Conservation (phyloP, 2,797 vertebrate species). For the Pterois miles region DNA sequence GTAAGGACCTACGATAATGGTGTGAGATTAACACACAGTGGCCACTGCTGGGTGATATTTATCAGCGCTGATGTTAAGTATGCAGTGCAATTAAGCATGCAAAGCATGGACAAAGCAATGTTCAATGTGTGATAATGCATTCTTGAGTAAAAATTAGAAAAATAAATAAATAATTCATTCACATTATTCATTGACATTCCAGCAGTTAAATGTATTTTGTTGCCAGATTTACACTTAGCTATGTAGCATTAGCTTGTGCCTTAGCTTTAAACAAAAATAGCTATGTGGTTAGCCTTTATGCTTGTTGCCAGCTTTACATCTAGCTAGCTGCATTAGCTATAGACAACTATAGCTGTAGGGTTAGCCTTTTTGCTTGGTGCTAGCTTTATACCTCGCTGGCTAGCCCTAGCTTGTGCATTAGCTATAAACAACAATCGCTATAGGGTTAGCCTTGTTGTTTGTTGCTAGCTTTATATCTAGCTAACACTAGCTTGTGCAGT, state of each 20-base stretch:
- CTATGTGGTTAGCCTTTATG: not conserved
- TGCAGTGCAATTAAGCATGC: too few relatives aligned
- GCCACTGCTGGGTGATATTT: too few relatives aligned
- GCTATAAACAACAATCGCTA: too few relatives aligned
- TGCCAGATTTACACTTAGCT: not conserved
- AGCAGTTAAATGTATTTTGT: not conserved
- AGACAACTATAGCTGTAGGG: too few relatives aligned
- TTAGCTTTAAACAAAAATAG: not conserved
- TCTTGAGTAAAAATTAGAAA: not conserved
- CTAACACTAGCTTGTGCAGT: too few relatives aligned
- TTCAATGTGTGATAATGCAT: not conserved
- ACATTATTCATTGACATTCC: not conserved
- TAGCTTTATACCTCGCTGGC: too few relatives aligned
- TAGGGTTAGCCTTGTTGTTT: too few relatives aligned
- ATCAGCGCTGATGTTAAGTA: not conserved
- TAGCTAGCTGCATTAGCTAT: too few relatives aligned
- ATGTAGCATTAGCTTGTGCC: not conserved
- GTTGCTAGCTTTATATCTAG: too few relatives aligned
- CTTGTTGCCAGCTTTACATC: too few relatives aligned
- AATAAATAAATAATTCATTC: not conserved
- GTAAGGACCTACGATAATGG: conserved; percentile 74
- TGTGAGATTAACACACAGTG: not conserved
- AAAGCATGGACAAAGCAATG: not conserved
- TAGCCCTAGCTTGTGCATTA: too few relatives aligned
- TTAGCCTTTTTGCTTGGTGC: too few relatives aligned